Conservation (phyloP, 2,888 invertebrate genomes). For the Lithophane socia region DNA sequence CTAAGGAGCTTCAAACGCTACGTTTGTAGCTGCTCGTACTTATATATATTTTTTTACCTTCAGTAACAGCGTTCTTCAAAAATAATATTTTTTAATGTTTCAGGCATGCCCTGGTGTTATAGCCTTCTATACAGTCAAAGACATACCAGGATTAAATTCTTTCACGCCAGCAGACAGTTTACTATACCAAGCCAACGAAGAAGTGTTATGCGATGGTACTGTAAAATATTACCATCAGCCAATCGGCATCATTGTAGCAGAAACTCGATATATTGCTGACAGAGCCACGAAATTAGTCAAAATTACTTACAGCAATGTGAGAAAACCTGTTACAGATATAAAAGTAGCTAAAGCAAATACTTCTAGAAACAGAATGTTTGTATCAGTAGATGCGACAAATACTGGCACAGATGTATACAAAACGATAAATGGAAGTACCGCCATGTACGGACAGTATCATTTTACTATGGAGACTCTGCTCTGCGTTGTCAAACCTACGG, state of each 20-base stretch:
- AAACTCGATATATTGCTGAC: constrained; percentile 87
- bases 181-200: constrained; percentile 64
- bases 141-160: constrained; percentile 92
- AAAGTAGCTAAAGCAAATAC: constrained; percentile 50
- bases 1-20: not conserved
- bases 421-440: constrained; percentile 78
- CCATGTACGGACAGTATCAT: constrained; percentile 92
- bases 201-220: constrained; percentile 77
- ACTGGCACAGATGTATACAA: constrained; percentile 53
- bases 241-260: constrained; percentile 89
- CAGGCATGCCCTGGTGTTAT: constrained; percentile 91
- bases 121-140: constrained; percentile 91
- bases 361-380: constrained; percentile 35
- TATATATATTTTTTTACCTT: not conserved
- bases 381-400: constrained; percentile 47
- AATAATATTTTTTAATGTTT: constrained; percentile 58
- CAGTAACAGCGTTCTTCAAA: not conserved
- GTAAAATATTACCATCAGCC: constrained; percentile 77
- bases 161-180: constrained; percentile 80
- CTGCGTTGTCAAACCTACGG: constrained; percentile 91
- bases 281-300: constrained; percentile 89
- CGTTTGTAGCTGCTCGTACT: not conserved
- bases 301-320: constrained; percentile 86
- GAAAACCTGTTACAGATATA: constrained; percentile 54
- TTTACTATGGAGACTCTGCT: constrained; percentile 93